These are phyloP conservation scores for Procambarus clarkii DNA, from an alignment of 1,140 invertebrate genomes.

Conservation along the genomic window DNA sequence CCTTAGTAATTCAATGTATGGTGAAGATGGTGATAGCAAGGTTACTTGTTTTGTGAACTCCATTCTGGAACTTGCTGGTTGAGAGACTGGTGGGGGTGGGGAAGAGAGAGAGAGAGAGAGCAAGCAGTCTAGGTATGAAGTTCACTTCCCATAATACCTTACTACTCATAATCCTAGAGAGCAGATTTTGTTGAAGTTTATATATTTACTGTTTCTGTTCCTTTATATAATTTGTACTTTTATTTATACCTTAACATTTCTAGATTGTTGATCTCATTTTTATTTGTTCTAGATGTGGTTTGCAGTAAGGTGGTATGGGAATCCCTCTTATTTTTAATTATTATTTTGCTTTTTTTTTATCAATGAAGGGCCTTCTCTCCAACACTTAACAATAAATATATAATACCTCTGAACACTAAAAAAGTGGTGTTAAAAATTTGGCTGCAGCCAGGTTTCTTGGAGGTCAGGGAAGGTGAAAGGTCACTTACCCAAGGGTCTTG, in stretches of 20 bases:
- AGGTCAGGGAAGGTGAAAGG: slow-evolving; percentile 53
- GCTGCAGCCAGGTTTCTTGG: slow-evolving; percentile 44
- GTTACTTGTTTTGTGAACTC: slow-evolving; percentile 40
- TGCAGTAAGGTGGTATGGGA: background rate
- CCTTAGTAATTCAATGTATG: background rate
- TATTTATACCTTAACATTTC: background rate
- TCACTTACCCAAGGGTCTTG: slow-evolving; percentile 52
- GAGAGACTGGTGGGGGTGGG: slow-evolving; percentile 46
- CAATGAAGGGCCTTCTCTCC: background rate
- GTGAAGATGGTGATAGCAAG: background rate
- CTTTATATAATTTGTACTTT: background rate
- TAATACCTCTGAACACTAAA: background rate
- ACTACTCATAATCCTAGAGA: slow-evolving; percentile 8
- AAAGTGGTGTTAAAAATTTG: slow-evolving; percentile 8
- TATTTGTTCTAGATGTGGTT: background rate
- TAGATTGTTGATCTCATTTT: background rate
- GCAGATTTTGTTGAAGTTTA: slow-evolving; percentile 4
- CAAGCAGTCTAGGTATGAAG: slow-evolving; percentile 30
- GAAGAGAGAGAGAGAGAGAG: background rate
- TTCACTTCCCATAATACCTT: slow-evolving; percentile 30
- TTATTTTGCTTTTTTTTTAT: background rate
- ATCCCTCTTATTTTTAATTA: background rate
- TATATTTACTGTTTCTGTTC: background rate
- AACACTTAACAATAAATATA: background rate
- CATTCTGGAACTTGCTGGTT: slow-evolving; percentile 39